These are phyloP conservation scores for Corythaixoides concolor DNA, from an alignment of 2,113 vertebrate genomes.

Conservation along the genomic window DNA sequence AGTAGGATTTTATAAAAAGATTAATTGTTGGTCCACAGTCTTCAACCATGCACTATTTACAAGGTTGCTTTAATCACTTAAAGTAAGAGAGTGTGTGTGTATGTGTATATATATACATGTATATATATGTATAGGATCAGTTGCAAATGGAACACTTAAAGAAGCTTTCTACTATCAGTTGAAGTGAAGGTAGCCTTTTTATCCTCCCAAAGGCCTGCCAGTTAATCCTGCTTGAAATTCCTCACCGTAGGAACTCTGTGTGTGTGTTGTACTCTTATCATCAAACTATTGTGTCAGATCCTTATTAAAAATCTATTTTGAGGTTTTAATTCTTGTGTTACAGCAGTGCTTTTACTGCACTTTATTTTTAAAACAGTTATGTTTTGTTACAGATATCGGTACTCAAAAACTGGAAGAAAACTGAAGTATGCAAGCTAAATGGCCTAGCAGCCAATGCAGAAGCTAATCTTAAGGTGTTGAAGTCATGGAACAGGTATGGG, in stretches of 20 bases:
- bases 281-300: neutral
- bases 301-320: neutral
- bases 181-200: neutral
- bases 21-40: neutral
- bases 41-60: neutral
- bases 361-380: neutral
- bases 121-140: neutral
- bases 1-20: neutral
- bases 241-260: accelerated
- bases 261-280: neutral
- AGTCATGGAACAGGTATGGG: slow-evolving; percentile 52
- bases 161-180: neutral
- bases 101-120: accelerated
- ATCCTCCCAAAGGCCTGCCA: neutral
- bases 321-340: neutral
- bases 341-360: neutral
- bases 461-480: slow-evolving; percentile 49
- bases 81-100: neutral
- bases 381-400: slow-evolving; percentile 66
- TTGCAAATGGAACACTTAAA: neutral
- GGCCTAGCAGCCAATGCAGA: slow-evolving; percentile 35
- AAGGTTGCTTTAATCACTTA: neutral
- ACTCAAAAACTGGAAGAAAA: slow-evolving; percentile 70
- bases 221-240: neutral
- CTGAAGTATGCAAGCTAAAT: slow-evolving; percentile 47